phyloP scores from a whole-genome alignment of 1,140 invertebrate genomes.

The Diorhabda elongata region DNA sequence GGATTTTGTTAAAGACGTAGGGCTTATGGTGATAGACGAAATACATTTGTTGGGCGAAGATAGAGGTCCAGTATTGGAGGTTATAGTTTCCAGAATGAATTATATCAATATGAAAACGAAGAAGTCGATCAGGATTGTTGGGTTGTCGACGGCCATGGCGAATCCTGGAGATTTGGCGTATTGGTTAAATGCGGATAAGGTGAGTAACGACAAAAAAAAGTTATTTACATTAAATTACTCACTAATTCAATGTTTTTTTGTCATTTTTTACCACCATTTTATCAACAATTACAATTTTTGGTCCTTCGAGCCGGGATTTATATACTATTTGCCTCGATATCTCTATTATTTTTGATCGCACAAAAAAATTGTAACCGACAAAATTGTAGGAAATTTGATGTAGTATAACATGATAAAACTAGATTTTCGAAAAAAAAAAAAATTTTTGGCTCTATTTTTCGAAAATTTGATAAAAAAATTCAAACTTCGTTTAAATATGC shows the following conservation, averaged over 20 bases:
- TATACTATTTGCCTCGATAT: too few species aligned
- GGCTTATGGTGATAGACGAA: constrained; percentile 95
- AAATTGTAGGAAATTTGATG: too few species aligned
- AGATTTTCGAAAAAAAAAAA: too few species aligned
- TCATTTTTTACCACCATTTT: too few species aligned
- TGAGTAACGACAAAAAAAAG: background rate
- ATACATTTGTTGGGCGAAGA: constrained; percentile 95
- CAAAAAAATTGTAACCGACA: too few species aligned
- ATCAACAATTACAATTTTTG: too few species aligned
- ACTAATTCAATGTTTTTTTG: background rate
- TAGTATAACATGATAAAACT: too few species aligned
- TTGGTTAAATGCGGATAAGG: constrained; percentile 68
- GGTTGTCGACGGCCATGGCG: constrained; percentile 94
- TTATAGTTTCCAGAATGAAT: constrained; percentile 71
- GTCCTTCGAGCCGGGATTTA: too few species aligned
- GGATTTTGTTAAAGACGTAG: constrained; percentile 89
- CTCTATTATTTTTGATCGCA: too few species aligned
- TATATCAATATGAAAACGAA: constrained; percentile 43
- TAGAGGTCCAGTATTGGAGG: constrained; percentile 79
- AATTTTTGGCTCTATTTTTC: too few species aligned
- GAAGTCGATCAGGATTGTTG: constrained; percentile 75
- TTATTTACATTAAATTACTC: background rate
- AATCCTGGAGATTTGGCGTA: constrained; percentile 95
- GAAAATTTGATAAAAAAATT: too few species aligned
- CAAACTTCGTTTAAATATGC: too few species aligned